Evolutionary conservation across 2,113 vertebrate species (phyloP).

Genomic region (Deroptyus accipitrinus): DNA sequence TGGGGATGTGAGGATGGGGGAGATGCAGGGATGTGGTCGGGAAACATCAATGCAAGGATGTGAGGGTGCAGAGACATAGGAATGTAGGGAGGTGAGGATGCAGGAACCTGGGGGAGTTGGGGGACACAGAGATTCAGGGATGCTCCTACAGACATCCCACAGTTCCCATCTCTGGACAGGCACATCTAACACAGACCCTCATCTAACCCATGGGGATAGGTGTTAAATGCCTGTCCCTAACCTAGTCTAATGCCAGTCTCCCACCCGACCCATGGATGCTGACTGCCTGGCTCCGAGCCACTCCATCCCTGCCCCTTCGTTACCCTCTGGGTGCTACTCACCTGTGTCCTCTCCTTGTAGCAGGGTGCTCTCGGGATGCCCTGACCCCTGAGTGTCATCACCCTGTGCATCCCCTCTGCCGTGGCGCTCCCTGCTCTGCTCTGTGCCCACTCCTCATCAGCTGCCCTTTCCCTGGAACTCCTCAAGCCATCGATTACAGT

Average conservation of each 20-base stretch:
- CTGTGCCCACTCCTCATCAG: rapidly evolving
- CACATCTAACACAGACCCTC: neutral
- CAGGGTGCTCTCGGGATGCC: neutral
- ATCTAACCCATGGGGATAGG: rapidly evolving
- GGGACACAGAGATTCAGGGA: neutral
- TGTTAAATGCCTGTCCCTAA: neutral
- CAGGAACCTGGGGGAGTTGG: no score
- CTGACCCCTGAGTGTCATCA: neutral
- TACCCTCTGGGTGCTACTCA: neutral
- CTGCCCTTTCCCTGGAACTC: neutral
- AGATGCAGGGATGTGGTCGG: neutral
- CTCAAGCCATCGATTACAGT: rapidly evolving
- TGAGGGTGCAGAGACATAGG: rapidly evolving
- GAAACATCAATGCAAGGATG: neutral
- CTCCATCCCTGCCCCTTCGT: neutral
- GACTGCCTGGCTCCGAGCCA: neutral
- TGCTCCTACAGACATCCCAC: neutral
- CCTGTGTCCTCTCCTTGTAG: neutral
- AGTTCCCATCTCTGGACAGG: neutral
- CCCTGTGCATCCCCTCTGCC: neutral
- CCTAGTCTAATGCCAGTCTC: neutral
- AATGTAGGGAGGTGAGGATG: neutral
- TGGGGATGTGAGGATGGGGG: neutral
- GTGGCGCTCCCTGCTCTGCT: rapidly evolving
- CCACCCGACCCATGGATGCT: neutral